Base-by-base conservation (phyloP, 2,113 vertebrate genomes). In the Bos indicus region DNA sequence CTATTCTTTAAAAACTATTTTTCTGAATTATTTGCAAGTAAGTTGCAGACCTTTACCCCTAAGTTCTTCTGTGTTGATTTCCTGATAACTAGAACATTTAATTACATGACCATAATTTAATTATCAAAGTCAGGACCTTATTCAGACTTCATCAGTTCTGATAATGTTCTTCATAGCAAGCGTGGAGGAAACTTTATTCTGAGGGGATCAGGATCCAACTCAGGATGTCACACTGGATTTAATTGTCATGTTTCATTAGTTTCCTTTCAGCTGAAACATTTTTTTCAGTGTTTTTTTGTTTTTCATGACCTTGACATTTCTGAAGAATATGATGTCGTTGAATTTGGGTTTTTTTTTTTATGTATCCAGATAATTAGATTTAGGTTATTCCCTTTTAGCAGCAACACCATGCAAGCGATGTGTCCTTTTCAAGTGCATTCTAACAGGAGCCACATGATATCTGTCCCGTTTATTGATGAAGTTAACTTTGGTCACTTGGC, bases 271-370 rank as follows among this genome's bases (percentile, higher is more conserved):
- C 64, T 96, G 88, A 83, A 78, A 56, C 25, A 82, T 6, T 84
- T 91, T 16, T 82, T 86, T 90, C 1, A 57, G 33, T 87, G n/a
- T 94, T 71, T 21, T 57, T 57, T 71, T 86, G 40, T 93, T 36
- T 97, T 89, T 92, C 43, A 80, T 85, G 92, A 81, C n/a, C n/a
- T 92, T 92, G 57, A 48, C 26, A 85, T 86, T 95, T 96, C 60
- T 93, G 71, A 96, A 74, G 52, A 85, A 52, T 62, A 40, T 9
- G 4, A 14, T 93, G 17, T 82, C 28, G 0, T 46, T 92, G 6
- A 86, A 7, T 90, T 85, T 74, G 52, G 1, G 1, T 4, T 93
- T 82, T 95, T 82, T 95, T 94, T 46, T 77, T 26, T 0, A 33
- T 92, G 1, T 46, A 56, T 81, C 30, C 4, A 80, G 15, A 43